Conservation (phyloP, 2,797 vertebrate genomes). For the Takifugu ocellatus region DNA sequence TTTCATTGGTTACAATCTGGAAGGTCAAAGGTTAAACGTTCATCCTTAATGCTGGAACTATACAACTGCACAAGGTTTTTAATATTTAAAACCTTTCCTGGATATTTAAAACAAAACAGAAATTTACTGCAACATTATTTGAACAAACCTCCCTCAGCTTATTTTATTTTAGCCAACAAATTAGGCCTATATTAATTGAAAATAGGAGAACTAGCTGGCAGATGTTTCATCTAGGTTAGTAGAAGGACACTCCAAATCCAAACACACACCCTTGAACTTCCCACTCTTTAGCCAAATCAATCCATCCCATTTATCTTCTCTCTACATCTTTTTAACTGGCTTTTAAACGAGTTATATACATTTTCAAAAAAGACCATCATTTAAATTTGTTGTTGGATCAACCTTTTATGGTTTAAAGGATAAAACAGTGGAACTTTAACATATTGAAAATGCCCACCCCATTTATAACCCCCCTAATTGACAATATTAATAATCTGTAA, state of each 20-base stretch:
- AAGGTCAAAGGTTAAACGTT: slow-evolving; percentile 99
- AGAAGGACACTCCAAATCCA: slow-evolving; percentile 89
- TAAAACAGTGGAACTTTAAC: slow-evolving; percentile 78
- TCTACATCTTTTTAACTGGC: slow-evolving; percentile 64
- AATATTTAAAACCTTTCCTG: slow-evolving; percentile 81
- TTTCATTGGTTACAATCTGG: slow-evolving; percentile 99
- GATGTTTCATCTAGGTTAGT: slow-evolving; percentile 92
- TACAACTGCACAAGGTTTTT: slow-evolving; percentile 89
- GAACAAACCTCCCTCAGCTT: slow-evolving; percentile 91
- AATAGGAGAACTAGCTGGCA: slow-evolving; percentile 85
- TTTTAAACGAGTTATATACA: slow-evolving; percentile 96
- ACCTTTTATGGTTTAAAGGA: slow-evolving; percentile 86
- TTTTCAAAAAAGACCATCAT: slow-evolving; percentile 85
- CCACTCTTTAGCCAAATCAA: slow-evolving; percentile 75
- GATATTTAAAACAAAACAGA: slow-evolving; percentile 90
- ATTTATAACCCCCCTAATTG: slow-evolving; percentile 70
- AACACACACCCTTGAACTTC: slow-evolving; percentile 80
- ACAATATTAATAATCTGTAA: slow-evolving; percentile 49
- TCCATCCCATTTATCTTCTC: slow-evolving; percentile 83
- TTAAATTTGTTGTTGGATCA: slow-evolving; percentile 83
- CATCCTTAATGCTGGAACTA: slow-evolving; percentile 97
- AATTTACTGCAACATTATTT: slow-evolving; percentile 91
- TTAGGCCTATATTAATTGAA: slow-evolving; percentile 95
- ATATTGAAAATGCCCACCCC: slow-evolving; percentile 79
- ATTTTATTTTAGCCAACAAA: slow-evolving; percentile 98